Percentiles rank a stretch among this genome's conserved stretches.
Conservation (phyloP, 53 echinoderm and acorn worm species). For the Echinometra lucunter region DNA sequence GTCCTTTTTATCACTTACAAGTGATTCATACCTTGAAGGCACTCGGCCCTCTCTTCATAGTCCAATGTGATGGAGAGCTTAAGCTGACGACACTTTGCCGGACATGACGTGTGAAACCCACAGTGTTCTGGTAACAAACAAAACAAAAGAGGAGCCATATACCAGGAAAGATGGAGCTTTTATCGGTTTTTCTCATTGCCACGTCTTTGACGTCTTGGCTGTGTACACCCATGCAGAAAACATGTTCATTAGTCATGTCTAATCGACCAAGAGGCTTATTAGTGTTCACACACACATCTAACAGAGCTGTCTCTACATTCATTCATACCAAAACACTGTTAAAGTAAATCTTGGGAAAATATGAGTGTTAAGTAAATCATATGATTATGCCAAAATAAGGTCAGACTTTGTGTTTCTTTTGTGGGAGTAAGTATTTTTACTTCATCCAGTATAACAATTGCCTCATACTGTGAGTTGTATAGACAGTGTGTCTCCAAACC, state of each 20-base stretch:
- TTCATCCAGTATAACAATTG: not conserved
- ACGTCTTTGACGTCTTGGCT: not conserved
- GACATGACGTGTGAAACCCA: slow-evolving; percentile 45
- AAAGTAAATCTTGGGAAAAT: slow-evolving; percentile 4
- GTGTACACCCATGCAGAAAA: slow-evolving; percentile 61
- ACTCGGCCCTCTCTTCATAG: not conserved
- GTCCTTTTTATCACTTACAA: slow-evolving; percentile 55
- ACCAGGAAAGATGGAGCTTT: slow-evolving; percentile 6
- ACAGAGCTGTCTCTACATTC: not conserved
- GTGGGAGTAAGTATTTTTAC: not conserved
- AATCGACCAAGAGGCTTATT: slow-evolving; percentile 32
- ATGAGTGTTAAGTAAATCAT: not conserved
- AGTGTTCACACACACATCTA: slow-evolving; percentile 20
- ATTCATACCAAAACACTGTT: slow-evolving; percentile 44
- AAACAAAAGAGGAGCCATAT: not conserved
- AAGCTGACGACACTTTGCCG: not conserved
- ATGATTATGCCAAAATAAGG: not conserved
- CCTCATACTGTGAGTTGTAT: slow-evolving; percentile 12
- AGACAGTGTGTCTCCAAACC: slow-evolving; percentile 55
- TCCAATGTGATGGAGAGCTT: not conserved
- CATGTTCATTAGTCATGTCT: slow-evolving; percentile 59
- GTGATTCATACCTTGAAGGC: slow-evolving; percentile 58
- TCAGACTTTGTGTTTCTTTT: not conserved
- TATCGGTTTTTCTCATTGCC: not conserved
- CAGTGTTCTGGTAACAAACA: not conserved